Percentiles rank a stretch among this genome's conserved stretches.
Conservation (phyloP, 1,140 invertebrate species). For the Acromyrmex charruanus region DNA sequence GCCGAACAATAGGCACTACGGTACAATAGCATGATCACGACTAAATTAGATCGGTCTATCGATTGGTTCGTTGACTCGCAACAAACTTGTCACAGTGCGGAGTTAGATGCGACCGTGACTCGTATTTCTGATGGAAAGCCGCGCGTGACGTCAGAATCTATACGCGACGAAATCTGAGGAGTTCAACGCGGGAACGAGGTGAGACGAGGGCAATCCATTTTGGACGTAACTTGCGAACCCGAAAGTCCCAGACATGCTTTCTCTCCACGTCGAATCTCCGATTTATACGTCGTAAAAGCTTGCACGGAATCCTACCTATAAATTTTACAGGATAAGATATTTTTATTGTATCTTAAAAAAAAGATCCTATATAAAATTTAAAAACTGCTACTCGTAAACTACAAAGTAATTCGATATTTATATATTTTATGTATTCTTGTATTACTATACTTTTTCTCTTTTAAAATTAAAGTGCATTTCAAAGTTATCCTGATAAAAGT, state of each 20-base stretch:
- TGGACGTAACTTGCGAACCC: background rate
- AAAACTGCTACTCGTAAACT: too few relatives aligned
- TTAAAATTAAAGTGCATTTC: too few relatives aligned
- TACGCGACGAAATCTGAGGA: conserved; percentile 10
- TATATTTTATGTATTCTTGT: too few relatives aligned
- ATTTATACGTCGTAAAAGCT: background rate
- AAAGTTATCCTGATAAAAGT: background rate
- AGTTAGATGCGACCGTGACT: conserved; percentile 23
- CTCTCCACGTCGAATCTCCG: background rate
- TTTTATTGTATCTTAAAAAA: background rate
- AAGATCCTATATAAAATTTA: background rate
- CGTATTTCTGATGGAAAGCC: conserved; percentile 7
- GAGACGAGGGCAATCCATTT: background rate
- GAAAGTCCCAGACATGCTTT: background rate
- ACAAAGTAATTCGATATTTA: background rate
- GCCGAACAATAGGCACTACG: conserved; percentile 6
- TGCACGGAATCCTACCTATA: background rate
- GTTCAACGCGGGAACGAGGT: conserved; percentile 31
- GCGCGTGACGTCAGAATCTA: conserved; percentile 44
- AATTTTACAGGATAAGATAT: background rate
- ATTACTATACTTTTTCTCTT: too few relatives aligned
- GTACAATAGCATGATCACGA: conserved; percentile 54
- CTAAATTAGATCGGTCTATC: conserved; percentile 55
- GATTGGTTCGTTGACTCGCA: conserved; percentile 52
- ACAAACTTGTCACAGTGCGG: conserved; percentile 34